phyloP scores from a whole-genome alignment of 2,888 invertebrate genomes.

The Morinoia aosen region DNA sequence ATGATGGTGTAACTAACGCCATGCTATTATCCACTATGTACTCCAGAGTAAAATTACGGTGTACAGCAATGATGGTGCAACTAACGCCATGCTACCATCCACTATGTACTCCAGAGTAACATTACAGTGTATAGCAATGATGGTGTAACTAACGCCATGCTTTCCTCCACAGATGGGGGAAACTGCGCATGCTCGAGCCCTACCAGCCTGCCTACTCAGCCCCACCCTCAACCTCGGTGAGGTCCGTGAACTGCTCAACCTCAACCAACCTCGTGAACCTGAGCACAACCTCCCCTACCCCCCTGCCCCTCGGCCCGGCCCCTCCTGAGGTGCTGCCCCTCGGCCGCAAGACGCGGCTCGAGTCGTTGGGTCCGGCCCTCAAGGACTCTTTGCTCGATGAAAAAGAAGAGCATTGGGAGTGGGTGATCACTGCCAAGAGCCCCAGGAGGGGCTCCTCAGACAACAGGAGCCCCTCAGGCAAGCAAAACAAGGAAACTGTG shows the following conservation, averaged over 20 bases:
- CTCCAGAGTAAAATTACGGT: too few species aligned
- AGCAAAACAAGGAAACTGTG: neutral
- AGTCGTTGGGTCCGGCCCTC: conserved; percentile 7
- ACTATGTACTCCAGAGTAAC: too few species aligned
- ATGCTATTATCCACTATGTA: too few species aligned
- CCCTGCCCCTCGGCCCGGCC: neutral
- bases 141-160: too few species aligned
- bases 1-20: too few species aligned
- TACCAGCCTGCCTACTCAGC: conserved; percentile 66
- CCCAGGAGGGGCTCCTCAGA: neutral
- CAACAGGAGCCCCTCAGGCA: neutral
- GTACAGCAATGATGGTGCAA: too few species aligned
- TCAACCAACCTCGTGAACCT: neutral
- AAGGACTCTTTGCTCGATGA: neutral
- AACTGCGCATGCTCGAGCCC: conserved; percentile 66
- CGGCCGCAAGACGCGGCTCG: neutral
- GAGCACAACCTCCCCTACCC: neutral
- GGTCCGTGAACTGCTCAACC: conserved; percentile 12
- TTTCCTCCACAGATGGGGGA: conserved; percentile 62
- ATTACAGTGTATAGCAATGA: too few species aligned
- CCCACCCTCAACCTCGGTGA: conserved; percentile 57
- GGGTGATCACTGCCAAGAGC: conserved; percentile 13
- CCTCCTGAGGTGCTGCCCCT: neutral
- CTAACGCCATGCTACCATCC: too few species aligned
- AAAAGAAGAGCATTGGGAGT: conserved; percentile 30